Evolutionary conservation across 2,888 invertebrate genomes (phyloP).

Genomic region (Ectobius pallidus): DNA sequence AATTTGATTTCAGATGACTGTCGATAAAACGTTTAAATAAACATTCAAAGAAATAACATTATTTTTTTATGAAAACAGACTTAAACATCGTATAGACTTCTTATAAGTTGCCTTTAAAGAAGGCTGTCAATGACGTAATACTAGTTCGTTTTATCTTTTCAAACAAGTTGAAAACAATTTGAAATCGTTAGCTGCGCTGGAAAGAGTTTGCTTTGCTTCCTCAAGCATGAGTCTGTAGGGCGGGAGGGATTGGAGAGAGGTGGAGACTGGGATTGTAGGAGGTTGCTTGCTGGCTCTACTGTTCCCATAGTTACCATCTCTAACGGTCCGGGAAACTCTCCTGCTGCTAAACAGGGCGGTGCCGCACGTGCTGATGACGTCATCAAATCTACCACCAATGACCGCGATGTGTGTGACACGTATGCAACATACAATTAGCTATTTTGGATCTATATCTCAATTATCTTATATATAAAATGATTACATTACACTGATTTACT

Average conservation of each 20-base stretch:
- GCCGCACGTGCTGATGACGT: conserved; percentile 8
- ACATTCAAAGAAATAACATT: no score
- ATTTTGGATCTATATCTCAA: no score
- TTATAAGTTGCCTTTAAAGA: no score
- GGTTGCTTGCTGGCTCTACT: not conserved
- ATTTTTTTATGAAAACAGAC: no score
- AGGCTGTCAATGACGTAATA: not conserved
- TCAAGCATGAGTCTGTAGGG: not conserved
- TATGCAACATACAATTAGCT: no score
- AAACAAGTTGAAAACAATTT: conserved; percentile 1
- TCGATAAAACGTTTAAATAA: not conserved
- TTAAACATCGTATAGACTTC: no score
- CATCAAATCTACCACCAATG: not conserved
- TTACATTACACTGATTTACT: no score
- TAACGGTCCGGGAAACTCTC: not conserved
- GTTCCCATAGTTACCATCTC: not conserved
- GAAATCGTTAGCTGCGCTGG: conserved; percentile 5
- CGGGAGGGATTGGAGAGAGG: no score
- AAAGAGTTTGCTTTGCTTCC: conserved; percentile 7
- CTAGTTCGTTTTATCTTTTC: not conserved
- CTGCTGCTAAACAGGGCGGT: no score
- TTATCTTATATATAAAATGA: no score
- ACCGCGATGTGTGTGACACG: not conserved
- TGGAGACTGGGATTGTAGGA: no score
- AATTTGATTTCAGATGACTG: not conserved